Evolutionary conservation across 2,888 invertebrate genomes (phyloP), one percentile per base, ranked within the genome.

Genomic region (Apoderus coryli): DNA sequence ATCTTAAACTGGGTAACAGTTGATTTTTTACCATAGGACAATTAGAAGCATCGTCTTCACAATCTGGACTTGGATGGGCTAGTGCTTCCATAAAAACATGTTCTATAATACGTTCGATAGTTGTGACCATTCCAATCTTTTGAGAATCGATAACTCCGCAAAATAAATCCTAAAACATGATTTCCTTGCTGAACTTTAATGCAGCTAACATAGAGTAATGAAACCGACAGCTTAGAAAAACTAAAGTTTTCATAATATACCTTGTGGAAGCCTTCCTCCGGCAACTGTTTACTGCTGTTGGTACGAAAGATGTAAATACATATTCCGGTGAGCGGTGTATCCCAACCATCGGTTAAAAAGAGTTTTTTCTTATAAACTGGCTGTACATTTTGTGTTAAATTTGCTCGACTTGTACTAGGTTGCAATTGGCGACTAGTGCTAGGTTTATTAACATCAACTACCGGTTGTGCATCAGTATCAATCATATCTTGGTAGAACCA

Each of bases 181-280:
- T 11, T 11, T n/a, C n/a, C n/a, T n/a, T n/a, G n/a, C n/a, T n/a
- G n/a, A n/a, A n/a, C n/a, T n/a, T n/a, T n/a, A n/a, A n/a, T n/a
- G n/a, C n/a, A n/a, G n/a, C n/a, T n/a, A n/a, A n/a, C n/a, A n/a
- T n/a, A n/a, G n/a, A n/a, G n/a, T n/a, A n/a, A n/a, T n/a, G n/a
- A n/a, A n/a, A n/a, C n/a, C n/a, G n/a, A n/a, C n/a, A n/a, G n/a
- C n/a, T n/a, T n/a, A n/a, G n/a, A n/a, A n/a, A n/a, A n/a, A n/a
- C n/a, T n/a, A n/a, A 7, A 7, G 7, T 19, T 19, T 7, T 19
- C 6, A 7, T 19, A 19, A 7, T 19, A 6, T n/a, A 64, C 86
- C 61, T 85, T 86, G 54, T 86, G 86, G 48, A 88, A 88, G n/a
- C 86, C 86, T 60, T 89, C 88, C 54, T 88, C 88, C 0, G 86